phyloP scores from a whole-genome alignment of 1,140 invertebrate species.

The Platorchestia sp. region DNA sequence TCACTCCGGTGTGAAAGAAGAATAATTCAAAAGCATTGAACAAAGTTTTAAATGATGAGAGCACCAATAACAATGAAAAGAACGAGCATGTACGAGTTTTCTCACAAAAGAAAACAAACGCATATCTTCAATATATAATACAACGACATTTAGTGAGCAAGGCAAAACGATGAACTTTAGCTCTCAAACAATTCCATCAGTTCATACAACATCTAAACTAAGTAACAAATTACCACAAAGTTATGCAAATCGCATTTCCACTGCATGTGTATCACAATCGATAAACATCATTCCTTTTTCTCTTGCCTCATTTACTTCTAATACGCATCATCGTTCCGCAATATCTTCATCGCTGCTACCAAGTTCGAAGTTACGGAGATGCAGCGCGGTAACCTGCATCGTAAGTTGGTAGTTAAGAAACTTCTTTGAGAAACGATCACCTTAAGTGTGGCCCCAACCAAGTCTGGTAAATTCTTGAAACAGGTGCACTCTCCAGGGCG shows the following conservation, averaged over 20 bases:
- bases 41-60: too few relatives aligned
- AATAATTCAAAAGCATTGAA: too few relatives aligned
- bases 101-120: too few relatives aligned
- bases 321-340: neutral
- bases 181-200: neutral
- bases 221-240: neutral
- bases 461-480: neutral
- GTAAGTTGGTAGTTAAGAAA: neutral
- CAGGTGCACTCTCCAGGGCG: neutral
- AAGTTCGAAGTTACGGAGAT: neutral
- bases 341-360: neutral
- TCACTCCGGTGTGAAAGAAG: neutral
- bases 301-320: neutral
- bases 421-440: neutral
- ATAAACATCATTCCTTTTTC: neutral
- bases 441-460: neutral
- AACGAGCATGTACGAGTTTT: too few relatives aligned
- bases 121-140: too few relatives aligned
- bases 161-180: too few relatives aligned
- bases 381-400: neutral
- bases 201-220: neutral
- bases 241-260: neutral
- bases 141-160: too few relatives aligned
- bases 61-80: too few relatives aligned
- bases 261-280: neutral